These are phyloP conservation scores for Bryconaethiops microstoma DNA, from an alignment of 2,797 vertebrate genomes.

Conservation along the genomic window DNA sequence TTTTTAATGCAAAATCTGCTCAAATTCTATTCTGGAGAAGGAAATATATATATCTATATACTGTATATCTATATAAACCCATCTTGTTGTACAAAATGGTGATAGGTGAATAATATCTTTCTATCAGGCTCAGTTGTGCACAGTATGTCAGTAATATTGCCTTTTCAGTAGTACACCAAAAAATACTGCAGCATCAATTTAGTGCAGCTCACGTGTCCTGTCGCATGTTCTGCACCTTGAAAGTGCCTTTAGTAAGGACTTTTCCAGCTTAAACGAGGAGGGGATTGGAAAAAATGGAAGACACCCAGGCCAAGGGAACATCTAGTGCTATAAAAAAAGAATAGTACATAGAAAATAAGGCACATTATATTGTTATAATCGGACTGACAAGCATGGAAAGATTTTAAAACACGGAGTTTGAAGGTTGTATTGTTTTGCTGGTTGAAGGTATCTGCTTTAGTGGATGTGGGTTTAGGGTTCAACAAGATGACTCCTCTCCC, in stretches of 20 bases:
- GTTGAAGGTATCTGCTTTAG: background rate
- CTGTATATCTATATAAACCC: constrained; percentile 8
- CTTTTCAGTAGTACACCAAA: constrained; percentile 69
- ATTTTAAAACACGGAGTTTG: background rate
- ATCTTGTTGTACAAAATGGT: constrained; percentile 61
- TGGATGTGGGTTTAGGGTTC: background rate
- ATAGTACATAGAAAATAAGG: background rate
- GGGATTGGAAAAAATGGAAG: background rate
- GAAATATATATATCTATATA: constrained; percentile 12
- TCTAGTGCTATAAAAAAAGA: background rate
- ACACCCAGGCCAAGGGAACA: background rate
- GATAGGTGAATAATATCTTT: constrained; percentile 12
- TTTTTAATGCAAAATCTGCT: constrained; percentile 24
- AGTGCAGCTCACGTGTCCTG: constrained; percentile 35
- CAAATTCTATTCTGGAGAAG: constrained; percentile 19
- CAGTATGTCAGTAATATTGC: constrained; percentile 55
- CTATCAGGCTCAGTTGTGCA: background rate
- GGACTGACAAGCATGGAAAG: background rate
- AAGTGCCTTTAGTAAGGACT: constrained; percentile 94
- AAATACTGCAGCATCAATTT: constrained; percentile 55
- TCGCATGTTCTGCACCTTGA: constrained; percentile 80
- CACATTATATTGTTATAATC: background rate
- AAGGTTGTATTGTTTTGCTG: background rate
- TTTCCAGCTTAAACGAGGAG: constrained; percentile 81
- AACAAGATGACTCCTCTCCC: background rate